Base-by-base conservation (phyloP, 2,888 invertebrate species). In the Ochlodes sylvanus region DNA sequence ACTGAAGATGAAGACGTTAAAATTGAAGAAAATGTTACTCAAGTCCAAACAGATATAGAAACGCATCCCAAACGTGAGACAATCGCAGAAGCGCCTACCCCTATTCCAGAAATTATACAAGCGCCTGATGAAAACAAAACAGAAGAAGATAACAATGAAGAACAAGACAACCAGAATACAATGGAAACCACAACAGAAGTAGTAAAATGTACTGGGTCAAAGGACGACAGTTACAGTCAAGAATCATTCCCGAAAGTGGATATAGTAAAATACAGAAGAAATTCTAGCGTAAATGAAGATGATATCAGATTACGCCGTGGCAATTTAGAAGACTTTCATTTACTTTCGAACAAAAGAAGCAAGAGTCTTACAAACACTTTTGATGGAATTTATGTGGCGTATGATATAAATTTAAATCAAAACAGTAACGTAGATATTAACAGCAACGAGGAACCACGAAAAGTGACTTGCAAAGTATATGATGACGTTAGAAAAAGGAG, bases 271-370 rank as follows among this genome's bases (percentile, higher is more conserved):
- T 93, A 92, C 74, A 87, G 92, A 77, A 84, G 92, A 78, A 93
- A 92, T 75, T 92, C 92, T 10, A 93, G 93, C 72, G 85, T 93
- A 9, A 90, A 92, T 69, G 92, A 92, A 71, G 90, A 93, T 69
- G 91, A 93, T 21, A 88, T 93, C 63, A 81, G 82, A 77, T 78
- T 92, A 66, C 81, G 92, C 47, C 81, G 93, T 74, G 92, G 90
- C 9, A 90, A 92, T 73, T 80, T 92, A 74, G 91, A 92, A 82
- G 92, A 92, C 71, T 92, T 89, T 71, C 88, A 90, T 68, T 75
- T 82, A 42, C 76, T 90, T 47, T 78, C 87, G 32, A 89, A 83
- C 71, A 91, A 92, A 77, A 85, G 92, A 73, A 90, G 93, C 75
- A 92, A 92, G 79, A 93, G 93, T 73, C 81, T 92, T 19, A 87